Percentiles rank a stretch among this genome's conserved stretches.
Evolutionary conservation across 2,888 invertebrate genomes (phyloP).

Genomic region (Helicoverpa assulta): DNA sequence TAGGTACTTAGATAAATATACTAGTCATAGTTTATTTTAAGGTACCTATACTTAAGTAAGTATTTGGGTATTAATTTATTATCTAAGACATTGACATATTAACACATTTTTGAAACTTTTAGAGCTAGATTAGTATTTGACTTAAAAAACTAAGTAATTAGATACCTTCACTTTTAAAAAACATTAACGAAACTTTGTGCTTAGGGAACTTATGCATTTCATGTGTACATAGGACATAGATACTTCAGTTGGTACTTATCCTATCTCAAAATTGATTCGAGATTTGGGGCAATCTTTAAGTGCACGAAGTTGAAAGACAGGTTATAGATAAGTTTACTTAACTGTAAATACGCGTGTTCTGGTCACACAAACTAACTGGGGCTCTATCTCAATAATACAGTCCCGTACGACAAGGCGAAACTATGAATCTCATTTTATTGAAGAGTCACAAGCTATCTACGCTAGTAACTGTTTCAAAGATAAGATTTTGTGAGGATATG

Average conservation of each 20-base stretch:
- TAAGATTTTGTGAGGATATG: slow-evolving; percentile 8
- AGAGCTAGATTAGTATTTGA: not conserved
- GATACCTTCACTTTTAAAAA: not conserved
- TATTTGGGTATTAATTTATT: too few relatives aligned
- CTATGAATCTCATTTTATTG: slow-evolving; percentile 22
- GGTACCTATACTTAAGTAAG: too few relatives aligned
- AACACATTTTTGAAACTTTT: too few relatives aligned
- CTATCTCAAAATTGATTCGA: slow-evolving; percentile 20
- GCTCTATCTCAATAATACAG: slow-evolving; percentile 22
- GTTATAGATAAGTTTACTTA: slow-evolving; percentile 61
- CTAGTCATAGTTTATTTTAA: too few relatives aligned
- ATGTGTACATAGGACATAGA: not conserved
- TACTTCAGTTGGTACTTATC: not conserved
- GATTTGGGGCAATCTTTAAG: slow-evolving; percentile 40
- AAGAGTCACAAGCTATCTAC: slow-evolving; percentile 20
- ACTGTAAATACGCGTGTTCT: slow-evolving; percentile 48
- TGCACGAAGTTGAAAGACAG: slow-evolving; percentile 53
- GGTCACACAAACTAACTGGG: slow-evolving; percentile 20
- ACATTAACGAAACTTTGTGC: not conserved
- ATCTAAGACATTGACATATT: too few relatives aligned
- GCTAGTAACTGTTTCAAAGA: slow-evolving; percentile 12
- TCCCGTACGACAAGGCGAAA: slow-evolving; percentile 12
- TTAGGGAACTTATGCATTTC: slow-evolving; percentile 9
- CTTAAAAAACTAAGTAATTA: slow-evolving; percentile 1
- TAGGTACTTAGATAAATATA: too few relatives aligned